Conservation (phyloP, 2,797 vertebrate species). For the Linurgus olivaceus region DNA sequence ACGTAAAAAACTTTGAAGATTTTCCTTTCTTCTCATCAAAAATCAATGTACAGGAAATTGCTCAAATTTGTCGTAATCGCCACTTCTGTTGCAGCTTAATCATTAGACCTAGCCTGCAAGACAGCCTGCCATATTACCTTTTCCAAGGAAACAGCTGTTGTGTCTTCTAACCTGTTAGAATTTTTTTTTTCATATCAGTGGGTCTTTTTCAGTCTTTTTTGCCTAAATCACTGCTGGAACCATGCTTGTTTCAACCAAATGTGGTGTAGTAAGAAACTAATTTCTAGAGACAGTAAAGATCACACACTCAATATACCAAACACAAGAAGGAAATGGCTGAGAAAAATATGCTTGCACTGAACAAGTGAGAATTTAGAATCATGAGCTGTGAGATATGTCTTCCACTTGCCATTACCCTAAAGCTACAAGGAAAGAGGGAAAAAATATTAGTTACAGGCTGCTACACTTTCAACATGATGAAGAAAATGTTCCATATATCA, state of each 20-base stretch:
- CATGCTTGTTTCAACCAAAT: not conserved
- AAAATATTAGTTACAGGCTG: not conserved
- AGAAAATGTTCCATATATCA: not conserved
- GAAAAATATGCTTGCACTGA: not conserved
- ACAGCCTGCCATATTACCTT: not conserved
- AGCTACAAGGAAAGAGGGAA: not conserved
- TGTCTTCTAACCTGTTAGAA: not conserved
- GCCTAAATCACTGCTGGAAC: not conserved
- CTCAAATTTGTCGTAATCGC: constrained; percentile 46
- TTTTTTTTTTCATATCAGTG: not conserved
- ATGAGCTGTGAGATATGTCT: not conserved
- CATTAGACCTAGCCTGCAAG: not conserved
- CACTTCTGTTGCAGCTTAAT: constrained; percentile 9
- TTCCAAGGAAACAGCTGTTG: not conserved
- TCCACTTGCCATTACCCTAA: not conserved
- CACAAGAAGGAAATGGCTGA: not conserved
- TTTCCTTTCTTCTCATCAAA: constrained; percentile 41
- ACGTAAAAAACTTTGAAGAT: not conserved
- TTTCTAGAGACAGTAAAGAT: not conserved
- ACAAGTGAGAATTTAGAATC: not conserved
- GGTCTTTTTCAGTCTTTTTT: not conserved
- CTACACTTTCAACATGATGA: not conserved
- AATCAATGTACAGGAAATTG: constrained; percentile 50
- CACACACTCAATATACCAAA: not conserved
- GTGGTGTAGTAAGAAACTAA: not conserved